Evolutionary conservation across 1,140 invertebrate genomes (phyloP), one percentile per base, ranked within the genome.

Genomic region (Globodera ellingtonae): DNA sequence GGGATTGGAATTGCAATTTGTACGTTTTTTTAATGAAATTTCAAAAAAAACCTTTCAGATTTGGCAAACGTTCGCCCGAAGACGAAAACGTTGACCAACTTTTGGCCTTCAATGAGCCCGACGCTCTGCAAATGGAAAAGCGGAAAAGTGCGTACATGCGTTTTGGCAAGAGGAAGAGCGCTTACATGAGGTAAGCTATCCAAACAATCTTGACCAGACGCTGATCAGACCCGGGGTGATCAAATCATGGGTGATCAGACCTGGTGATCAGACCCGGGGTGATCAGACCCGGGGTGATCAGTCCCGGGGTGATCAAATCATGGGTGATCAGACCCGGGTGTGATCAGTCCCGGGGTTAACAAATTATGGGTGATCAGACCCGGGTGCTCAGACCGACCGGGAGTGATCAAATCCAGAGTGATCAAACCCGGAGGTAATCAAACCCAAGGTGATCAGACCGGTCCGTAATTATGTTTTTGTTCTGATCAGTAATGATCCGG

Each of bases 61-160:
- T 82, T 52, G 81, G 81, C 3, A 82, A 82, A 59, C 59, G 80
- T 56, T 65, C 80, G 18, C n/a, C 21, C 8, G 6, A n/a, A 6
- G 78, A 76, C 24, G 46, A 65, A n/a, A 59, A 50, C 21, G 8
- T 79, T 18, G 18, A 59, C 21, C 46, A 70, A 70, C 10, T 70
- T 1, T 44, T 24, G 67, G 67, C 67, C 13, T 3, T 44, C 35
- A 47, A 70, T 47, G 67, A 70, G n/a, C 62, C 21, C 48, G 56
- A 48, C 46, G 72, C 35, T 21, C 65, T 18, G 46, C 72, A 75
- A 24, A 82, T 82, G 79, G 80, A 82, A 47, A 82, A 82, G 62
- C 62, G 81, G 59, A 82, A 82, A 59, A 79, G 72, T 18, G 81
- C 81, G 44, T 81, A 81, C 62, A 81, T 81, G 80, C 66, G 80